phyloP scores from a whole-genome alignment of 2,888 invertebrate species.

The Drosophila siamana region DNA sequence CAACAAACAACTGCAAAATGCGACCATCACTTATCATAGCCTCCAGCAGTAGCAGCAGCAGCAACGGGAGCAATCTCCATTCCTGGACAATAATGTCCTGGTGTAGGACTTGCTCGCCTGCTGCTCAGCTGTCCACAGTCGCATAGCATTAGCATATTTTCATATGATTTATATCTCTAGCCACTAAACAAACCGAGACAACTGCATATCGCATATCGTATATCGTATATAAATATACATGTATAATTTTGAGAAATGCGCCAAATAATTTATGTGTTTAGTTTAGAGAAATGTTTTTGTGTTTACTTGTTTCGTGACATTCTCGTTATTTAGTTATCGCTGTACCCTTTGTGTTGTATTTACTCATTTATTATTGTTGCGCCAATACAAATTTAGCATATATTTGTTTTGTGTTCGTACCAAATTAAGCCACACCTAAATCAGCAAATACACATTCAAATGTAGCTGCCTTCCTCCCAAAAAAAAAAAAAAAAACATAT shows the following conservation, averaged over 20 bases:
- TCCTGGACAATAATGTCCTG: constrained; percentile 29
- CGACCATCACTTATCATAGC: constrained; percentile 62
- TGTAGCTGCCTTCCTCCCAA: constrained; percentile 29
- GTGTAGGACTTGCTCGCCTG: constrained; percentile 34
- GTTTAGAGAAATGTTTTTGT: constrained; percentile 68
- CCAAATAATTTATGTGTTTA: constrained; percentile 71
- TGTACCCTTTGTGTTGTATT: constrained; percentile 38
- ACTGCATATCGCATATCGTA: constrained; percentile 23
- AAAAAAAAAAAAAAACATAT: background rate
- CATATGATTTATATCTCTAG: constrained; percentile 65
- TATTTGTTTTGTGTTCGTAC: constrained; percentile 25
- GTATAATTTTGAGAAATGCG: constrained; percentile 41
- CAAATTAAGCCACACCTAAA: constrained; percentile 34
- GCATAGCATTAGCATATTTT: constrained; percentile 64
- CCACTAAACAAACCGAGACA: constrained; percentile 42
- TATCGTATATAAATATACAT: constrained; percentile 3
- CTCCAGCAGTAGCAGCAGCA: constrained; percentile 16
- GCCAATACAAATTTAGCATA: constrained; percentile 29
- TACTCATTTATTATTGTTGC: constrained; percentile 47
- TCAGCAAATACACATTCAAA: constrained; percentile 40
- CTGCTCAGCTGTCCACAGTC: constrained; percentile 41
- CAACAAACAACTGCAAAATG: constrained; percentile 54
- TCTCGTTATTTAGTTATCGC: constrained; percentile 62
- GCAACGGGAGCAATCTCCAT: constrained; percentile 27
- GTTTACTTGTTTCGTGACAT: constrained; percentile 34